Evolutionary conservation across 2,888 invertebrate species (phyloP), one percentile per base, ranked within the genome.

Genomic region (Myathropa florea): DNA sequence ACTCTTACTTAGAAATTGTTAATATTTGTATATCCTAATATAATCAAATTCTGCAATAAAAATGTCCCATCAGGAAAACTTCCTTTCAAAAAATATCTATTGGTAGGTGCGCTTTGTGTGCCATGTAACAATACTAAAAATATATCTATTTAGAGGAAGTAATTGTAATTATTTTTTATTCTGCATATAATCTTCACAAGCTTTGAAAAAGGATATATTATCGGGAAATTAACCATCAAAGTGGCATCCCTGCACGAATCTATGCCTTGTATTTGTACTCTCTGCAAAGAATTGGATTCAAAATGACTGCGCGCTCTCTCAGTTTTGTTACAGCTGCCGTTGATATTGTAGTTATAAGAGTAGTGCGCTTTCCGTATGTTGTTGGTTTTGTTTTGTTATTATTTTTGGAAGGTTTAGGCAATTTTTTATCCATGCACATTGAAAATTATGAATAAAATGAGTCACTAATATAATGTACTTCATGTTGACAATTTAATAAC

Each of bases 341-440:
- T 70, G 78, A n/a, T 57, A 18, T 57, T 36, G n/a, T 28, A 36
- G 61, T 55, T n/a, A 60, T 46, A 59, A 67, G 79, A 65, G 72
- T 73, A 57, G 73, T 59, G 73, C 30, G 59, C 64, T 72, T 33
- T 68, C 73, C 57, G 24, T 67, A 46, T 60, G 68, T 79, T 79
- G 79, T 83, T 83, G 78, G 73, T 83, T 83, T 83, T 79, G 83
- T 79, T 83, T 83, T 83, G 79, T 79, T 83, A 83, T 83, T 79
- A 79, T 83, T 72, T 83, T 67, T 33, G 57, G 57, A 75, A 79
- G 68, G 14, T 67, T 68, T 63, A 63, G 60, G 57, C 63, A 55
- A 67, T 59, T 73, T n/a, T 68, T 28, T 60, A 33, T 77, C 39
- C 53, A 33, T 14, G 28, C 23, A 57, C 18, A 59, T 61, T 72